These are phyloP conservation scores for Heliangelus exortis DNA, from an alignment of 2,797 vertebrate genomes.

Conservation along the genomic window DNA sequence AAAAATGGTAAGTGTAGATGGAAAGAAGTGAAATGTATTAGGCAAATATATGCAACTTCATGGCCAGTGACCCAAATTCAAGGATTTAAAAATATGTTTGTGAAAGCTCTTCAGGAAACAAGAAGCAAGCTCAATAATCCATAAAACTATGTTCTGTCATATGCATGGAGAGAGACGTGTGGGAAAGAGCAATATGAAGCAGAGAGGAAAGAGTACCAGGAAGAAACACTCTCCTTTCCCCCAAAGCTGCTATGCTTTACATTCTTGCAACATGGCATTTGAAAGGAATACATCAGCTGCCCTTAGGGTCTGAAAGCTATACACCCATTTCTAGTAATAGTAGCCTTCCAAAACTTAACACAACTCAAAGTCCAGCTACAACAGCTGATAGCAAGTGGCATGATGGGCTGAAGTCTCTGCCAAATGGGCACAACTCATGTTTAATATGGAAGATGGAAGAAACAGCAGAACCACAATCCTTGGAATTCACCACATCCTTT, in stretches of 20 bases:
- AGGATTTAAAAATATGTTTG: conserved; percentile 39
- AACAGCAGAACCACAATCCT: background rate
- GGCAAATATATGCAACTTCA: conserved; percentile 15
- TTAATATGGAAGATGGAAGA: background rate
- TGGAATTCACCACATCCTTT: background rate
- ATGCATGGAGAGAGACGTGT: background rate
- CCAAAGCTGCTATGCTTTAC: conserved; percentile 27
- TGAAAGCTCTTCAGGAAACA: conserved; percentile 15
- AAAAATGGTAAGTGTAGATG: background rate
- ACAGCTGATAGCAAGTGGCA: background rate
- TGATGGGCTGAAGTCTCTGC: background rate
- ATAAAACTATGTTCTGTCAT: background rate
- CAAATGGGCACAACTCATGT: background rate
- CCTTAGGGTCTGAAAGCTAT: background rate
- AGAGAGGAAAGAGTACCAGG: background rate
- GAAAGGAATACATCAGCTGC: background rate
- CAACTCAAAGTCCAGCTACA: background rate
- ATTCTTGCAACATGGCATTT: background rate
- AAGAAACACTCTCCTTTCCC: background rate
- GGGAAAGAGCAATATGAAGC: background rate
- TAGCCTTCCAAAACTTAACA: background rate
- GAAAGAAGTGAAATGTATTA: background rate
- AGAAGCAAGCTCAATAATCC: conserved; percentile 6
- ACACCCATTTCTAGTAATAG: background rate
- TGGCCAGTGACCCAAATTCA: background rate